A percentile compares a stretch with the other conserved stretches of the same genome.
Evolutionary conservation across 2,797 vertebrate species (phyloP).

Genomic region (Scomberomorus guttatus): DNA sequence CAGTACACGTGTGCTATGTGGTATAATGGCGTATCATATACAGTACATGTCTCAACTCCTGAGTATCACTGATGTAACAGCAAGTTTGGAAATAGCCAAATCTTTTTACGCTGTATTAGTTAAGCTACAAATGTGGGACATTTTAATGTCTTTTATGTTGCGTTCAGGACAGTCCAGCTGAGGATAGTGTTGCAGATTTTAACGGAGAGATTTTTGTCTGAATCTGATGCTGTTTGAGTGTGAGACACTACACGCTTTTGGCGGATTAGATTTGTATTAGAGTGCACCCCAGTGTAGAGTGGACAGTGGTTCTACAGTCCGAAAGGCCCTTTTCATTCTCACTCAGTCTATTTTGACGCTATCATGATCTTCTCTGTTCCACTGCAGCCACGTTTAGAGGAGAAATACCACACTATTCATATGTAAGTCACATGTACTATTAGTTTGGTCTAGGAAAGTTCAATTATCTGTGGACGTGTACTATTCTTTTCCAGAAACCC

Average conservation of each 20-base stretch:
- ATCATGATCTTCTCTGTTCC: slow-evolving; percentile 25
- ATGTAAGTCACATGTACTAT: not conserved
- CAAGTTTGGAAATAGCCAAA: slow-evolving; percentile 49
- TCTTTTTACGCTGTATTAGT: slow-evolving; percentile 24
- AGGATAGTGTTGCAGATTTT: not conserved
- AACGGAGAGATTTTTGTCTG: slow-evolving; percentile 8
- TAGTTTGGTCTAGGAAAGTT: slow-evolving; percentile 10
- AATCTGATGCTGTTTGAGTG: slow-evolving; percentile 25
- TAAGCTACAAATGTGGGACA: slow-evolving; percentile 39
- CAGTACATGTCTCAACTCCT: slow-evolving; percentile 44
- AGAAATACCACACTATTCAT: slow-evolving; percentile 29
- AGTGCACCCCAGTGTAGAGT: slow-evolving; percentile 13
- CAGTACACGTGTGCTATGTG: slow-evolving; percentile 36
- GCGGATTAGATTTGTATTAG: slow-evolving; percentile 10
- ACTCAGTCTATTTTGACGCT: slow-evolving; percentile 30
- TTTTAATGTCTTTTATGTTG: slow-evolving; percentile 45
- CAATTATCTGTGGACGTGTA: not conserved
- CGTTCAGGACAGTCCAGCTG: slow-evolving; percentile 7
- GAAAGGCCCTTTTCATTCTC: slow-evolving; percentile 22
- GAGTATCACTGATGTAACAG: slow-evolving; percentile 43
- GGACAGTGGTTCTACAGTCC: not conserved
- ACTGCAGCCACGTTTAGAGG: slow-evolving; percentile 14
- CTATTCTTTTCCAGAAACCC: not conserved
- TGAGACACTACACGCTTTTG: slow-evolving; percentile 10
- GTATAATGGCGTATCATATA: slow-evolving; percentile 26